These are phyloP conservation scores for Melanchra persicariae DNA, from an alignment of 2,888 invertebrate species.

Conservation along the genomic window DNA sequence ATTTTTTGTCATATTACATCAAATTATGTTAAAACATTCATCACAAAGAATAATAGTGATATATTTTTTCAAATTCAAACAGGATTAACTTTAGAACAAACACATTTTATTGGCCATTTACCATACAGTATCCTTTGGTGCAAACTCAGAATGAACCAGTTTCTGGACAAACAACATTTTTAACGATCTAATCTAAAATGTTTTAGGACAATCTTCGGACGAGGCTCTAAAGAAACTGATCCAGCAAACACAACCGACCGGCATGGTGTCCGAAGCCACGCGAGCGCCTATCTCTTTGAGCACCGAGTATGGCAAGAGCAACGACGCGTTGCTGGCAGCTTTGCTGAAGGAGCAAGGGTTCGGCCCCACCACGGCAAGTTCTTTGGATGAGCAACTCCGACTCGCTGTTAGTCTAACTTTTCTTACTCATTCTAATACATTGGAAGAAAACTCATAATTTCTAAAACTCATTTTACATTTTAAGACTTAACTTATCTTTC, in stretches of 20 bases:
- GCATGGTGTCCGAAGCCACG: slow-evolving; percentile 86
- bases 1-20: background rate
- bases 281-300: slow-evolving; percentile 85
- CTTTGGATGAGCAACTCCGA: slow-evolving; percentile 90
- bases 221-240: slow-evolving; percentile 85
- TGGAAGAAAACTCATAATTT: slow-evolving; percentile 41
- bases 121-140: background rate
- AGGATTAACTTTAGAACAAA: background rate
- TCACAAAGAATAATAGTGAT: too few species aligned
- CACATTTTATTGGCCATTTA: background rate
- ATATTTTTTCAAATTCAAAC: too few species aligned
- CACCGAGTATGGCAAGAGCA: slow-evolving; percentile 91
- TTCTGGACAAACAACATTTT: background rate
- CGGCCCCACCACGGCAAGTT: slow-evolving; percentile 93
- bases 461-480: slow-evolving; percentile 47
- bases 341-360: slow-evolving; percentile 93
- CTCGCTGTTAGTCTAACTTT: slow-evolving; percentile 88
- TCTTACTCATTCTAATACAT: slow-evolving; percentile 61
- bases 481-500: slow-evolving; percentile 51
- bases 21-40: too few species aligned
- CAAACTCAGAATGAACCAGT: background rate
- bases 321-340: slow-evolving; percentile 93
- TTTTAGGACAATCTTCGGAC: slow-evolving; percentile 86
- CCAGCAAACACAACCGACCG: slow-evolving; percentile 78
- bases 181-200: background rate